Evolutionary conservation across 2,113 vertebrate genomes (phyloP), one percentile per base, ranked within the genome.

Genomic region (Oreochromis spilurus): DNA sequence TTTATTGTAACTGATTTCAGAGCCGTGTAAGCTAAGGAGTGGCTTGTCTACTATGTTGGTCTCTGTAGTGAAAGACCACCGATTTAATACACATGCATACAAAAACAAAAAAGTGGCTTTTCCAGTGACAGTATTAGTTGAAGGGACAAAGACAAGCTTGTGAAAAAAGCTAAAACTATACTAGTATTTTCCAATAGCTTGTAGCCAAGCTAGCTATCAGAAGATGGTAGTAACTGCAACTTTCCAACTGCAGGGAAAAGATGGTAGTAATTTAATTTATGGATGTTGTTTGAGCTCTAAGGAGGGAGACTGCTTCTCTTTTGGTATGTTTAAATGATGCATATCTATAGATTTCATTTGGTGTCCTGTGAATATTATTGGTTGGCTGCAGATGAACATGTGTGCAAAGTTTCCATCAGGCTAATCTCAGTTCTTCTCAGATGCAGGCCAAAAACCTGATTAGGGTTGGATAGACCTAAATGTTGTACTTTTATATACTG

Each of bases 91-190:
- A n/a, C n/a, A n/a, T n/a, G n/a, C n/a, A n/a, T n/a, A 72, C 8
- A 48, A 16, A 72, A 17, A 26, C 43, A 4, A 45, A 72, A 48
- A 72, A 17, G 40, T 17, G 21, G 14, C 4, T 29, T 72, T 24
- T 24, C 0, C 5, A 5, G 67, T 17, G 9, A 48, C 14, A 72
- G 40, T 29, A 19, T 75, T 75, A 29, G 21, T 75, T 75, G 43
- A 45, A 17, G 40, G 21, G 14, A 29, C 67, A 75, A 29, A 10
- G 40, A 19, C 67, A 0, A 40, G 40, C 67, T 16, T 17, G 24
- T 29, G 40, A 0, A 75, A 75, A 48, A 48, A 21, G 24, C 40
- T 1, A 16, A 0, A 26, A 45, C 40, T 72, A 26, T 45, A 0
- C 40, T 17, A 72, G 67, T 26, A 45, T 26, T 43, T 72, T 10